Conservation (phyloP, 2,888 invertebrate species). For the Drosophila melanosoma region DNA sequence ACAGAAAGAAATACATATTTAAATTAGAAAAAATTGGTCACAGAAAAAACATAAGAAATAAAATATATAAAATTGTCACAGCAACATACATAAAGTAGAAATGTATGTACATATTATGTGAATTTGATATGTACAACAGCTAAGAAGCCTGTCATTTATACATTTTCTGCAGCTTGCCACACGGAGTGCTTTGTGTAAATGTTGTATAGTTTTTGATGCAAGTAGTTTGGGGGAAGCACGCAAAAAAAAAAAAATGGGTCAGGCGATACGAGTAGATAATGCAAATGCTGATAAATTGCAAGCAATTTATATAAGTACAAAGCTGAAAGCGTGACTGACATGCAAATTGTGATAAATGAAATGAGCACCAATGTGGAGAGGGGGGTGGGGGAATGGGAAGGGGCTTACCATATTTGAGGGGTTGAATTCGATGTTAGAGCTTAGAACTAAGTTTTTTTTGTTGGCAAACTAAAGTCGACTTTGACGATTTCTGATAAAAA, state of each 20-base stretch:
- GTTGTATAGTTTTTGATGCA: conserved; percentile 8
- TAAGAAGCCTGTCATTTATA: neutral
- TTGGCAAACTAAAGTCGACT: conserved; percentile 35
- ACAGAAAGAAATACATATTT: neutral
- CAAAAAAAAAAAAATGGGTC: conserved; percentile 26
- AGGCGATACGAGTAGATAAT: conserved; percentile 37
- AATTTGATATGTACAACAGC: neutral
- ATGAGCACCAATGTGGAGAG: conserved; percentile 14
- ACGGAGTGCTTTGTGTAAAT: conserved; percentile 4
- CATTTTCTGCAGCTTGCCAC: neutral
- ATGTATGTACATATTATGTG: neutral
- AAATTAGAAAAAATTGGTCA: neutral
- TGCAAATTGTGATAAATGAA: conserved; percentile 79
- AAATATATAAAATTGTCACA: neutral
- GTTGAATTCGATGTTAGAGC: neutral
- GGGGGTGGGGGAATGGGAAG: neutral
- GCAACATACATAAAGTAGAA: neutral
- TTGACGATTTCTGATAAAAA: conserved; percentile 52
- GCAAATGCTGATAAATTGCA: conserved; percentile 76
- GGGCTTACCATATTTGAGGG: neutral
- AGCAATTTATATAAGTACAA: conserved; percentile 70
- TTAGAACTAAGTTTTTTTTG: conserved; percentile 16
- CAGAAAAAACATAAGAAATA: neutral
- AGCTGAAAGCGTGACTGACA: conserved; percentile 80
- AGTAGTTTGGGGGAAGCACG: conserved; percentile 1